phyloP scores from a whole-genome alignment of 2,797 vertebrate species.

The Halcyon smyrnensis region DNA sequence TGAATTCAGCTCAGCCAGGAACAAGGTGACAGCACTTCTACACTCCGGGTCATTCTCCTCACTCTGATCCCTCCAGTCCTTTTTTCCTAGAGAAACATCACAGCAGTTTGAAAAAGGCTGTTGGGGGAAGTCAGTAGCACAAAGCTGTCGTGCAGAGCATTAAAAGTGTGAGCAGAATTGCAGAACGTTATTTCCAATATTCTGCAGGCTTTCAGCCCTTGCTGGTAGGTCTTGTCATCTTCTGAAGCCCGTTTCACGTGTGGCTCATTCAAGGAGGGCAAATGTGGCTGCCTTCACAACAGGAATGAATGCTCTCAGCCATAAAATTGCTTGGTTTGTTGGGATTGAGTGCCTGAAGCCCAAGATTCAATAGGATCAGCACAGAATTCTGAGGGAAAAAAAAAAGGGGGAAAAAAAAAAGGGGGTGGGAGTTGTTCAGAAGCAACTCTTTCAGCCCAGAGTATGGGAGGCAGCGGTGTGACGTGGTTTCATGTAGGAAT shows the following conservation, averaged over 20 bases:
- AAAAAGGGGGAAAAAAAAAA: fast-evolving
- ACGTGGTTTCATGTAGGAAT: neutral
- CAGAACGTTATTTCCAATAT: neutral
- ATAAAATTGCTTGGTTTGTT: neutral
- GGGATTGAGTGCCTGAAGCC: neutral
- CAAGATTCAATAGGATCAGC: neutral
- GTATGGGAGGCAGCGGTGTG: neutral
- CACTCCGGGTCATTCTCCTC: neutral
- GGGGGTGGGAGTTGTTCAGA: neutral
- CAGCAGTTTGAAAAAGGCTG: neutral
- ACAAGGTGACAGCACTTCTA: neutral
- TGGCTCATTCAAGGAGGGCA: neutral
- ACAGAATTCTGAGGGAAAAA: neutral
- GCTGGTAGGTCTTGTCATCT: neutral
- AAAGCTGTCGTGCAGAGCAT: neutral
- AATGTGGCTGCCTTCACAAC: neutral
- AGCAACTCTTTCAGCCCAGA: neutral
- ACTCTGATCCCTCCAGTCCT: neutral
- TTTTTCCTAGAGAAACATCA: neutral
- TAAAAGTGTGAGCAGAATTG: neutral
- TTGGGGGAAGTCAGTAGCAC: neutral
- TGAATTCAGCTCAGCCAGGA: neutral
- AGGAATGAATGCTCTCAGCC: neutral
- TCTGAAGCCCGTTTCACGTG: neutral
- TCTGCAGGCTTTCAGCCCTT: neutral